Base-by-base conservation (phyloP, 2,888 invertebrate genomes). In the Poecilobothrus nobilitatus region DNA sequence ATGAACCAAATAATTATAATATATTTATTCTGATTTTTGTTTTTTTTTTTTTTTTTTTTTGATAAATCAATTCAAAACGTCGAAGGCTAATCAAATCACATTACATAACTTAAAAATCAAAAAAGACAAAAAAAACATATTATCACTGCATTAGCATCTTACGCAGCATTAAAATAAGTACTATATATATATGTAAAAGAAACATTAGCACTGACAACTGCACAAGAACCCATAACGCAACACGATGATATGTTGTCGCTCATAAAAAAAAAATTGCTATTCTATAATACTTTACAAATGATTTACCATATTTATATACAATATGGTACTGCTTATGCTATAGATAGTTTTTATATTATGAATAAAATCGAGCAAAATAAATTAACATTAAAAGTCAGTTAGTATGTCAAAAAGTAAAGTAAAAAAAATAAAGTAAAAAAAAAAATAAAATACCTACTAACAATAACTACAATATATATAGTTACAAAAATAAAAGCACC, bases 71-170 rank as follows among this genome's bases (percentile, higher is more conserved):
- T 53, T 53, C 18, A 53, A 53, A 27, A 53, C 18, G 18, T 53
- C 53, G 53, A 53, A 53, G 53, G 53, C 53, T 53, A 53, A 53
- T 53, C 53, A 53, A 53, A 53, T 53, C 53, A 53, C 18, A 53
- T 53, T 53, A 53, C 18, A 18, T 53, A 53, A 53, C 53, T 18
- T 53, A 12, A 18, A 18, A 53, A n/a, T 6, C 9, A 53, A 53
- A 53, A 18, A 9, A 18, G 18, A 53, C 15, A 15, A 18, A 53
- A 53, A 18, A 53, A 18, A 18, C 9, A 53, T n/a, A n/a, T n/a
- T n/a, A 12, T 6, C 53, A 53, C 12, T 12, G n/a, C n/a, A 27
- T 27, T 27, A 53, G 53, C 53, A 53, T 15, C 53, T 53, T 53
- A 53, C 53, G 53, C 53, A 53, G 53, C 53, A n/a, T 2, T 6